Evolutionary conservation across 2,797 vertebrate species (phyloP), one percentile per base, ranked within the genome.

Genomic region (Vespertilio murinus): DNA sequence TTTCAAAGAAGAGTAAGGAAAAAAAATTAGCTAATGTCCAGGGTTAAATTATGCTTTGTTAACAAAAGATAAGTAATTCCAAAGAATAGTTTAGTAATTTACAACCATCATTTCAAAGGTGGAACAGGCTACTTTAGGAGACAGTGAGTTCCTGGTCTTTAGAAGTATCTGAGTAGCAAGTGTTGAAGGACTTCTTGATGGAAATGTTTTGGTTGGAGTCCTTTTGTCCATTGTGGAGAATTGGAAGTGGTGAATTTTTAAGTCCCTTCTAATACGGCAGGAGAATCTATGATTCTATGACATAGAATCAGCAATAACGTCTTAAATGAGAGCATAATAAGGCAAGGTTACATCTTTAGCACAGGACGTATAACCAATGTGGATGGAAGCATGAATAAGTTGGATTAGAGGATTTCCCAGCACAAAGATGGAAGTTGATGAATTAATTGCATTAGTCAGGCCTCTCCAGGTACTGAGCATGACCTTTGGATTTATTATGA

Each of bases 151-250:
- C 33, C 59, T 71, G n/a, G 40, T 90, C 70, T 71, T 11, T 49
- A 23, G 30, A 83, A 40, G 28, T 35, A 30, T 85, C 81, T 87
- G 67, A 88, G 10, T 67, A 83, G 25, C 20, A 65, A 83, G 35
- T 59, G 20, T 54, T 45, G 4, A 85, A 91, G 67, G 56, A 67
- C 30, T 30, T 88, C n/a, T 73, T 61, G 61, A 70, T 35, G 61
- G 33, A n/a, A 92, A 67, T 64, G 65, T 86, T 95, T 93, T 71
- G 40, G 64, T 77, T 96, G 79, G 75, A 91, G 67, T 40, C 40
- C 54, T 94, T 59, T 92, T 64, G 83, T 73, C 30, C 85, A 59
- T 75, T 79, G 52, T 38, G 16, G 38, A 22, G 22, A 80, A 42
- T 3, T 40, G n/a, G 35, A 67, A 73, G n/a, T 88, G 71, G 47